Conservation (phyloP, 2,797 vertebrate species). For the Gymnoscopelus microlampas region DNA sequence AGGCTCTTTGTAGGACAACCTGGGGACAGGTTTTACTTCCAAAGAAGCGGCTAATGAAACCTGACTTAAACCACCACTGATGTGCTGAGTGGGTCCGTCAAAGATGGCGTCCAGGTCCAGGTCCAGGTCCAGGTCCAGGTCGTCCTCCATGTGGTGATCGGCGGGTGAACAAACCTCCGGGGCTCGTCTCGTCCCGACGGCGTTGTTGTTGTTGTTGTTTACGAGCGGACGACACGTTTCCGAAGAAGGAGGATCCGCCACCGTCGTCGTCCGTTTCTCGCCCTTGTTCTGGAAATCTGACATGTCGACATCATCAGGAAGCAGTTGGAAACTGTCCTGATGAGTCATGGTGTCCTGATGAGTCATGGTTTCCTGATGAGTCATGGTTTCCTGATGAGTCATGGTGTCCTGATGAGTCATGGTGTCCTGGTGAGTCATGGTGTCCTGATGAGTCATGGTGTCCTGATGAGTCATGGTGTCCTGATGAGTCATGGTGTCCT, state of each 20-base stretch:
- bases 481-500: no score
- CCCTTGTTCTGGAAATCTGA: conserved; percentile 32
- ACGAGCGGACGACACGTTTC: no score
- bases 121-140: conserved; percentile 80
- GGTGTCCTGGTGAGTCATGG: no score
- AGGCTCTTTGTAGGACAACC: not conserved
- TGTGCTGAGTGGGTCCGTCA: conserved; percentile 87
- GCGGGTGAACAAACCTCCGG: no score
- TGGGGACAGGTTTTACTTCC: not conserved
- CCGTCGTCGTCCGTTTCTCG: not conserved
- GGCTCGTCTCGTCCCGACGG: no score
- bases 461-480: no score
- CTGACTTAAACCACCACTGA: conserved; percentile 82
- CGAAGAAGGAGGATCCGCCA: no score
- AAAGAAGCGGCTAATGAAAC: conserved; percentile 37
- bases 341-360: no score
- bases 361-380: no score
- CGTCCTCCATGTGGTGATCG: not conserved
- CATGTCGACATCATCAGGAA: conserved; percentile 51
- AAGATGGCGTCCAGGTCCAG: conserved; percentile 89
- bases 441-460: conserved; percentile 7
- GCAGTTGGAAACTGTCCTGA: conserved; percentile 30
- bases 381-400: no score
- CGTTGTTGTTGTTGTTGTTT: no score
- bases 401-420: no score